Base-by-base conservation (phyloP, 2,888 invertebrate species). In the Dicyrtomina minuta region DNA sequence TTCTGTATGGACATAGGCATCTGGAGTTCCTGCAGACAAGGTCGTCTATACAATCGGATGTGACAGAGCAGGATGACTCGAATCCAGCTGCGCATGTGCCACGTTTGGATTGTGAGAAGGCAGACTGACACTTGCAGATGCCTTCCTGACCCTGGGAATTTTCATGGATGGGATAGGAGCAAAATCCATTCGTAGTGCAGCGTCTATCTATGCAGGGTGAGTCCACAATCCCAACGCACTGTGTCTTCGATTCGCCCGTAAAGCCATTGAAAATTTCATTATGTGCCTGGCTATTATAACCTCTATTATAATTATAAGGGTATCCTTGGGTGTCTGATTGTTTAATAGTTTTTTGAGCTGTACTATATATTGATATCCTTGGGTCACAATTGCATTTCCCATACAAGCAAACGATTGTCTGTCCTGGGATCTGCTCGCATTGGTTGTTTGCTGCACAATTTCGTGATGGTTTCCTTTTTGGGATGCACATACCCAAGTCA, bases 331-430 rank as follows among this genome's bases (percentile, higher is more conserved):
- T 5, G 8, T 33, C 33, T 33, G 33, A 33, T 8, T 8, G 33
- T 33, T 33, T 33, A 5, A 33, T 33, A 33, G 33, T 20, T n/a
- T 22, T 3, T 15, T 66, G 17, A 1, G 27, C 27, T 4, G 41
- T 43, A 1, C 24, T 55, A 15, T 43, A 41, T 6, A 27, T 10
- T 15, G 24, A 39, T 2, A 13, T 13, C 1, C 8, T 43, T 43
- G 66, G 43, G 17, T 66, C 26, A 55, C 66, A 66, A 26, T 39
- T 10, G 24, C 66, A 66, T 1, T 8, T 39, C 1, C 55, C 55
- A 6, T 66, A 15, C 13, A 24, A n/a, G 51, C 66, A 66, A 20
- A 20, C 20, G 1, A 66, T 13, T 26, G 17, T 55, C 2, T 41
- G 15, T 1, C 20, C 20, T 5, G n/a, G 26, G 15, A 66, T 22